Base-by-base conservation (phyloP, 2,113 vertebrate genomes). In the Marcusenius ussheri region DNA sequence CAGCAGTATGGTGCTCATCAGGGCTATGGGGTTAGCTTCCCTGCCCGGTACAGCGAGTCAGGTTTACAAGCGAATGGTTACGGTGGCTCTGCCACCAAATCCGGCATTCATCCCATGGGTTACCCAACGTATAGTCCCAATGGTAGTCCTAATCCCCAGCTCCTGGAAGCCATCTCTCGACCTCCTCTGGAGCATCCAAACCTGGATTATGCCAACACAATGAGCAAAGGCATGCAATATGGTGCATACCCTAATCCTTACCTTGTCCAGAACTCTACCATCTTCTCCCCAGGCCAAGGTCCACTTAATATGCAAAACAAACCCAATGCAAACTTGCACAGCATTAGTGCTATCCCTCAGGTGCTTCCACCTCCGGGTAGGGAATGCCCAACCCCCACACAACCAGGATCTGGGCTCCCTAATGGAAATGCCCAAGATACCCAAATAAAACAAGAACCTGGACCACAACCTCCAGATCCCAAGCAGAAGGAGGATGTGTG, bases 401-500 rank as follows among this genome's bases (percentile, higher is more conserved):
- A 95, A 86, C 94, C 94, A 87, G 94, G 93, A 42, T 92, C 95
- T 90, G 93, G 93, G 92, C 47, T 93, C 24, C 92, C 91, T 0
- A 97, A 97, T 88, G 95, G 92, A 90, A 94, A 90, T 39, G 91
- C 91, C 80, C 95, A 94, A 92, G 95, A 94, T 92, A 90, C 92
- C 91, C 88, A 87, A 89, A 93, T 94, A 58, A 94, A 93, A 84
- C 94, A 92, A 92, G 95, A 93, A 89, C 92, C 96, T 58, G 92
- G 90, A n/a, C 74, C 51, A 15, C 92, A 91, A 35, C 89, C 91
- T n/a, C 93, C 92, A 7, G 90, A 92, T 13, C 93, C 92, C 0
- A 90, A 94, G 9, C 96, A 96, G 93, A 96, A 97, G 0, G 97
- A 97, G 0, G 98, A 98, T 49, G 95, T 97, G 91, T 99, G 98